Evolutionary conservation across 1,140 invertebrate species (phyloP).

Genomic region (Proctacanthus coquilletti): DNA sequence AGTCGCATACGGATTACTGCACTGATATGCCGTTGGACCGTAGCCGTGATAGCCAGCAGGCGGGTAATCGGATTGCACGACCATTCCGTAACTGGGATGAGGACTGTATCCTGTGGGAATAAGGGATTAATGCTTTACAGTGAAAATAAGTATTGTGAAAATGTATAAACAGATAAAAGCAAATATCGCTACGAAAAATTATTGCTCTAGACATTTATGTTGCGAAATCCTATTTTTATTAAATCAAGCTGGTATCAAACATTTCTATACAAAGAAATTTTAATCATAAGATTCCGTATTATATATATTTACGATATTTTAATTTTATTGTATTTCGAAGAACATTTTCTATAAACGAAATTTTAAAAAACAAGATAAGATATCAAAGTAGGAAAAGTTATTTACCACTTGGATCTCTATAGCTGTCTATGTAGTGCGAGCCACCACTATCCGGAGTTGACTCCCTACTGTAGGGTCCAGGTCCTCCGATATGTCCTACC

Average conservation of each 20-base stretch:
- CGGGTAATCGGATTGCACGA: constrained; percentile 59
- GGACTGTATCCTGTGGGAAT: constrained; percentile 55
- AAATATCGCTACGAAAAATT: no score
- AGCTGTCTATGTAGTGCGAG: constrained; percentile 70
- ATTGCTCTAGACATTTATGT: no score
- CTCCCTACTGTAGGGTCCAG: constrained; percentile 54
- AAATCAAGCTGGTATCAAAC: no score
- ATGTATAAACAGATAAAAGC: no score
- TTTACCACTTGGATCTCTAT: constrained; percentile 66
- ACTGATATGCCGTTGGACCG: constrained; percentile 46
- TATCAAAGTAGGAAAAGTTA: no score
- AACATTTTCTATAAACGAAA: no score
- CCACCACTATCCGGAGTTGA: constrained; percentile 69
- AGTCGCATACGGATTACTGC: constrained; percentile 30
- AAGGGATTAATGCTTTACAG: background rate
- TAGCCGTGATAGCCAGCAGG: constrained; percentile 59
- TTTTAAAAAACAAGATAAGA: no score
- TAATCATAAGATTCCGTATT: constrained; percentile 3
- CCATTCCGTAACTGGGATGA: constrained; percentile 67
- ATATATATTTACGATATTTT: background rate
- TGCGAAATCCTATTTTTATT: no score
- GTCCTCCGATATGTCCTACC: constrained; percentile 28
- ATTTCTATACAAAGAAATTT: background rate
- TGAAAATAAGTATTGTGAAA: no score
- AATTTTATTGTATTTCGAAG: background rate